A percentile compares a stretch with the other conserved stretches of the same genome.
Conservation (phyloP, 2,113 vertebrate species). For the Gnathonemus echidnorhynchus region DNA sequence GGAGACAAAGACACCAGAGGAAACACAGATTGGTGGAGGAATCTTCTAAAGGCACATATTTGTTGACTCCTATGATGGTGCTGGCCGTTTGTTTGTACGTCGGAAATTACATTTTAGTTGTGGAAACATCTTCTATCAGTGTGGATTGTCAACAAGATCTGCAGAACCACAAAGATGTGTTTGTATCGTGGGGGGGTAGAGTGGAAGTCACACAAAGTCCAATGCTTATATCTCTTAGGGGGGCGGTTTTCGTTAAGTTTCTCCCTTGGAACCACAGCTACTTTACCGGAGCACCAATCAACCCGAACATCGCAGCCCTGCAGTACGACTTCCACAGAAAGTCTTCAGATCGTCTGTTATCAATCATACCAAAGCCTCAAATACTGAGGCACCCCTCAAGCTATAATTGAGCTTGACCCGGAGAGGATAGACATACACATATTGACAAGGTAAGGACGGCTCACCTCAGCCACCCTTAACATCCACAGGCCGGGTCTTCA, state of each 20-base stretch:
- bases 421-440: neutral
- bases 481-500: neutral
- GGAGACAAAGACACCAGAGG: neutral
- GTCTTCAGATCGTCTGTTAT: neutral
- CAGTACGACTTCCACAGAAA: neutral
- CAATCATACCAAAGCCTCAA: neutral
- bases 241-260: neutral
- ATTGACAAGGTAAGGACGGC: neutral
- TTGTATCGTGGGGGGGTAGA: neutral
- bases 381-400: neutral
- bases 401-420: neutral
- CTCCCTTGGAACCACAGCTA: neutral
- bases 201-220: neutral
- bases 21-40: neutral
- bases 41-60: neutral
- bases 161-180: neutral
- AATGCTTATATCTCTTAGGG: neutral
- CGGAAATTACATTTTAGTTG: conserved; percentile 15
- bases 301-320: neutral
- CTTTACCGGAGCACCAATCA: neutral
- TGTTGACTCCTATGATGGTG: neutral
- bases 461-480: neutral
- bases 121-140: neutral
- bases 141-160: neutral
- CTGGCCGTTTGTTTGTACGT: conserved; percentile 21